Evolutionary conservation across 2,888 invertebrate species (phyloP).

Genomic region (Automeris io): DNA sequence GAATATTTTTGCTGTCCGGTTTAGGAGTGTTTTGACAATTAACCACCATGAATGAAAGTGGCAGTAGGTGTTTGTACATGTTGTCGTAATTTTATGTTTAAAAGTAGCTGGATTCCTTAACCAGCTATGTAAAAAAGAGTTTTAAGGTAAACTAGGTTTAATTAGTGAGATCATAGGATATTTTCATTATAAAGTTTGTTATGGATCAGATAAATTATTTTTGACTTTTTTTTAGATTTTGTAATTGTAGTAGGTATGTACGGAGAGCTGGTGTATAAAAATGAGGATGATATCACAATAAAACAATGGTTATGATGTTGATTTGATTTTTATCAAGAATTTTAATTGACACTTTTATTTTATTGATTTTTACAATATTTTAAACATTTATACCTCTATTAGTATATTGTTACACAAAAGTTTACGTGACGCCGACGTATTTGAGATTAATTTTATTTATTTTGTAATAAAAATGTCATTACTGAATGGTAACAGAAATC

Average conservation of each 20-base stretch:
- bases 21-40: too few relatives aligned
- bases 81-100: conserved; percentile 8
- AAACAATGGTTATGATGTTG: not conserved
- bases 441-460: not conserved
- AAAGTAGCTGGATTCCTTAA: conserved; percentile 25
- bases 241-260: conserved; percentile 30
- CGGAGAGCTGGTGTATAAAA: conserved; percentile 8
- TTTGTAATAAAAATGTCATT: not conserved
- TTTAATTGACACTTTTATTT: too few relatives aligned
- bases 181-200: conserved; percentile 45
- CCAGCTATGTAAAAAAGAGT: conserved; percentile 37
- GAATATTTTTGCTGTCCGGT: too few relatives aligned
- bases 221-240: conserved; percentile 42
- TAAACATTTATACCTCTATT: too few relatives aligned
- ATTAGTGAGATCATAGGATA: conserved; percentile 52
- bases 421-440: too few relatives aligned
- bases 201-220: conserved; percentile 46
- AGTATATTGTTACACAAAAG: too few relatives aligned
- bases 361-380: too few relatives aligned
- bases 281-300: conserved; percentile 1
- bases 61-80: not conserved
- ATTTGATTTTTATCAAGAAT: too few relatives aligned
- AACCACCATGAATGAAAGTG: too few relatives aligned
- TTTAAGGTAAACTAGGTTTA: conserved; percentile 61
- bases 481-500: not conserved